Base-by-base conservation (phyloP, 1,140 invertebrate genomes). In the Planococcus citri region DNA sequence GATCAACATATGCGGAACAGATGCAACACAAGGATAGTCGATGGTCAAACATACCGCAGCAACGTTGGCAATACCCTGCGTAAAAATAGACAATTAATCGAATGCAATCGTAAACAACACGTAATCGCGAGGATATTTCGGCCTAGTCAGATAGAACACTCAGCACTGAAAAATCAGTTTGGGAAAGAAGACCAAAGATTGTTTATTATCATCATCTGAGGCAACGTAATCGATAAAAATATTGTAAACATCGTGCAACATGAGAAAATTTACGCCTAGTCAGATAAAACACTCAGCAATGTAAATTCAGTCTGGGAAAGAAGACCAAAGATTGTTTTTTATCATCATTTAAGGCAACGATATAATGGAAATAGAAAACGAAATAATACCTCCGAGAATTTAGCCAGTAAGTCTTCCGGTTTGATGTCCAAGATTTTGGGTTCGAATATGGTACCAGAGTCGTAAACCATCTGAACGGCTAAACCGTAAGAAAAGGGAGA, bases 401-500 rank as follows among this genome's bases (percentile, higher is more conserved):
- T 92, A 61, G 85, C 85, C 25, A 90, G 84, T 21, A 99, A 81
- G 80, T 98, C 95, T 78, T 97, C 95, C 33, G 93, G 91, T 75
- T 96, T 98, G 79, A 99, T 98, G 82, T 99, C 97, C 73, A 99
- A 82, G 76, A 99, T 95, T 72, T 89, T 89, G 6, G 97, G 97
- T 10, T 92, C 90, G 79, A 98, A 99, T 76, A 98, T 90, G 73
- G 95, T 97, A 71, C 97, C 97, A 76, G 94, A 96, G 79, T 99
- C 97, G 76, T 98, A 99, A 0, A 99, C 95, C 86, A 91, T 89
- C 78, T 90, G 86, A 70, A 99, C 92, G 20, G 92, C 81, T 74
- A 99, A 85, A 84, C 97, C 97, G 77, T 99, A 99, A 41, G 94
- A 95, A 83, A 99, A 99, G 37, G 97, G 97, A 79, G 94, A 98